Percentiles rank a stretch among this genome's conserved stretches.
These are phyloP conservation scores for Poecilobothrus nobilitatus DNA, from an alignment of 2,888 invertebrate genomes.

Conservation along the genomic window DNA sequence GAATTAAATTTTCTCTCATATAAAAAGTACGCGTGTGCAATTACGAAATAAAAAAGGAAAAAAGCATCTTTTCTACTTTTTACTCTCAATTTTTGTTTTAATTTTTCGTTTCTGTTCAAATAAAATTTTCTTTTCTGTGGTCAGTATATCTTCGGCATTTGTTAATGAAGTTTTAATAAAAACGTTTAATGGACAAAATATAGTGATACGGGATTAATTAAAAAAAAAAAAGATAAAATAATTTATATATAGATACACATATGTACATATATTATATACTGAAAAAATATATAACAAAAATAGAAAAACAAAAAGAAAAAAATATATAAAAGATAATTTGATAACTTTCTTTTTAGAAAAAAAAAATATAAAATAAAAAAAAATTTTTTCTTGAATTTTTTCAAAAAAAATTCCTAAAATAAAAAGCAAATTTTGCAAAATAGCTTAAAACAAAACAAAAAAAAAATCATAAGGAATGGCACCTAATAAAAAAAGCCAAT, in stretches of 20 bases:
- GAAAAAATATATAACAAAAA: background rate
- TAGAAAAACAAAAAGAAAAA: background rate
- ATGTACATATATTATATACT: background rate
- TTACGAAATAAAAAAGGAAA: background rate
- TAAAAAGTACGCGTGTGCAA: background rate
- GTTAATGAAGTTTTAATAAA: background rate
- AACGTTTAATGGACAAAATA: background rate
- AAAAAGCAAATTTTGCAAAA: too few species aligned
- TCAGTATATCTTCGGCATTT: constrained; percentile 4
- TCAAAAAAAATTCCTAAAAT: too few species aligned
- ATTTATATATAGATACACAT: background rate
- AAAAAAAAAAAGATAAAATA: background rate
- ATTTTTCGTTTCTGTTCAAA: background rate
- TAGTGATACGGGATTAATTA: background rate
- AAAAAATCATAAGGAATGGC: background rate
- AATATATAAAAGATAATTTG: background rate
- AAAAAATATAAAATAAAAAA: background rate
- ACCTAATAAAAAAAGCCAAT: constrained; percentile 6
- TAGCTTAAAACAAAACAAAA: background rate
- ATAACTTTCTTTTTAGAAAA: background rate
- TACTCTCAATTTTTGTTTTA: background rate
- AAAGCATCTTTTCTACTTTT: too few species aligned
- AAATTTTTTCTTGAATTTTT: background rate
- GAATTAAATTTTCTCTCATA: background rate
- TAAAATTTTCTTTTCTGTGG: constrained; percentile 6